Conservation (phyloP, 2,888 invertebrate species). For the Laothoe populi region DNA sequence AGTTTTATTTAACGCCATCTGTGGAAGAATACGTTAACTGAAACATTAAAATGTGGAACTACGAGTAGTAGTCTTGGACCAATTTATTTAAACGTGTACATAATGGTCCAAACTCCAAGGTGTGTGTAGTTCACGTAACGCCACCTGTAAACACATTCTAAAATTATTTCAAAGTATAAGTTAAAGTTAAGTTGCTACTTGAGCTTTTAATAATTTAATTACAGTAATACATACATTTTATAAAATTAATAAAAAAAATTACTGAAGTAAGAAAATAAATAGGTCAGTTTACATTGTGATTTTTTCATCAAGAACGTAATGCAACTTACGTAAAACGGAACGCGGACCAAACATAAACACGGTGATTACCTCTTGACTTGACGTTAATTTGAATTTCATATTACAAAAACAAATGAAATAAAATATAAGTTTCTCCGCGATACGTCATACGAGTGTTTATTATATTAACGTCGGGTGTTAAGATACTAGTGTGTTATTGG, state of each 20-base stretch:
- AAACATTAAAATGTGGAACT: too few species aligned
- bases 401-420: constrained; percentile 58
- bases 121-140: background rate
- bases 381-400: constrained; percentile 71
- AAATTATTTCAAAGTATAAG: too few species aligned
- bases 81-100: too few species aligned
- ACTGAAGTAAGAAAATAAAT: too few species aligned
- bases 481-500: constrained; percentile 29
- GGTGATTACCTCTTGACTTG: constrained; percentile 45
- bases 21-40: too few species aligned
- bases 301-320: background rate
- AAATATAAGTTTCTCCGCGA: constrained; percentile 38
- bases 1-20: too few species aligned
- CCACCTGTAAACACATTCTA: background rate
- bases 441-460: constrained; percentile 31
- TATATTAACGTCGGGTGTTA: constrained; percentile 30
- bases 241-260: background rate
- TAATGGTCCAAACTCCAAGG: too few species aligned
- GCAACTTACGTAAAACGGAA: constrained; percentile 34
- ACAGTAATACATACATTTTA: background rate
- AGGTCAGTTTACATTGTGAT: background rate
- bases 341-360: constrained; percentile 43
- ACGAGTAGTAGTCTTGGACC: too few species aligned
- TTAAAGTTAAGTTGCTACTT: too few species aligned
- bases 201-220: background rate